A percentile compares a stretch with the other conserved stretches of the same genome.
phyloP scores from a whole-genome alignment of 2,113 vertebrate genomes.

The Aythya baeri region DNA sequence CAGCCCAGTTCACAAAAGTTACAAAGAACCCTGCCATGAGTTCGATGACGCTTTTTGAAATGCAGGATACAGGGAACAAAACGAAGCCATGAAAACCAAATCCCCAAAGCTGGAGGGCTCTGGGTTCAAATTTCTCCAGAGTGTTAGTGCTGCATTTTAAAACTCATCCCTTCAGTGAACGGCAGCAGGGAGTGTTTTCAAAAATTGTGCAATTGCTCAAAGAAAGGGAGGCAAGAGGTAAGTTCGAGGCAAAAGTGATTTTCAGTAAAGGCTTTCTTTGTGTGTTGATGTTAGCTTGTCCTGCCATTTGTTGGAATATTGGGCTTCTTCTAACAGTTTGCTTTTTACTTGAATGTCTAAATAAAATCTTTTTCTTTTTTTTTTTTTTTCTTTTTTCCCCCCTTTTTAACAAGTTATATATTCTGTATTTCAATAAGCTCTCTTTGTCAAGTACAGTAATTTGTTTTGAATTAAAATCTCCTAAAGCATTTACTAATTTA shows the following conservation, averaged over 20 bases:
- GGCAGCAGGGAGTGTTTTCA: neutral
- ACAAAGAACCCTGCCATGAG: neutral
- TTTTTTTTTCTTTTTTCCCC: neutral
- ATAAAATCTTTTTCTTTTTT: neutral
- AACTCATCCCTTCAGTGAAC: neutral
- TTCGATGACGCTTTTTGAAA: neutral
- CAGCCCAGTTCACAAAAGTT: constrained; percentile 28
- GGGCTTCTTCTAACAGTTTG: neutral
- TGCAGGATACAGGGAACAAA: neutral
- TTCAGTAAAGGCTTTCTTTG: neutral
- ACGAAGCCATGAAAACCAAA: neutral
- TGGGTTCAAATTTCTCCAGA: constrained; percentile 29
- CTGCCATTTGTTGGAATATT: neutral
- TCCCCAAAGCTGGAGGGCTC: neutral
- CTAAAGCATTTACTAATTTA: neutral
- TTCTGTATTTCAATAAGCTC: neutral
- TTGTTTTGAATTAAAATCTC: neutral
- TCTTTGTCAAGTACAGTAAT: neutral
- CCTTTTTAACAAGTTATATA: neutral
- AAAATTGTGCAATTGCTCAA: neutral
- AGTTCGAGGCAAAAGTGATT: neutral
- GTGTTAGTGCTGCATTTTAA: neutral
- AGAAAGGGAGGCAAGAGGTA: neutral
- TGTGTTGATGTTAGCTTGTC: neutral
- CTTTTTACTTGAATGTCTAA: neutral